Evolutionary conservation across 2,888 invertebrate genomes (phyloP).

Genomic region (Epinotia nisella): DNA sequence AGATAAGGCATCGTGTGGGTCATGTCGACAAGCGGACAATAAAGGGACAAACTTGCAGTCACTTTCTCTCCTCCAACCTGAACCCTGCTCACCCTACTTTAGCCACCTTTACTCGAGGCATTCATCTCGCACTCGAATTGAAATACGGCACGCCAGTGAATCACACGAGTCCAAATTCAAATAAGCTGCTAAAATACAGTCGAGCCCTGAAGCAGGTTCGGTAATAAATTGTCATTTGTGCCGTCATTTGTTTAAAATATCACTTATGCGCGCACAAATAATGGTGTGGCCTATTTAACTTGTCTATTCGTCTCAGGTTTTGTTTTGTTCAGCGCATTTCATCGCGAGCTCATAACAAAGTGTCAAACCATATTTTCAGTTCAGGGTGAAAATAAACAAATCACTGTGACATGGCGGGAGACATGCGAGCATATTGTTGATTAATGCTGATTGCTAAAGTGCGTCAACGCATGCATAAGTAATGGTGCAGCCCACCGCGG

Average conservation of each 20-base stretch:
- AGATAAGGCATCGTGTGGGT: conserved; percentile 75
- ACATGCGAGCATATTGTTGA: conserved; percentile 78
- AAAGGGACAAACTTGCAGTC: conserved; percentile 53
- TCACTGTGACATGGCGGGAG: conserved; percentile 69
- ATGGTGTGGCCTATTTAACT: conserved; percentile 60
- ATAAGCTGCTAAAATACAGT: conserved; percentile 44
- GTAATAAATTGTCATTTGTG: conserved; percentile 43
- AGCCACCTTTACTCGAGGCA: conserved; percentile 31
- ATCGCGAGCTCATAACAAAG: conserved; percentile 56
- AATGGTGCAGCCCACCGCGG: conserved; percentile 76
- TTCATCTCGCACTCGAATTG: conserved; percentile 35
- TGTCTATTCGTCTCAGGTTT: conserved; percentile 60
- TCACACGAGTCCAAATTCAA: conserved; percentile 44
- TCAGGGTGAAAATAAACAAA: conserved; percentile 76
- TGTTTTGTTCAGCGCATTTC: conserved; percentile 59
- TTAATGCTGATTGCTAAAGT: conserved; percentile 84
- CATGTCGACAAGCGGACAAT: conserved; percentile 69
- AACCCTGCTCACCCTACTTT: conserved; percentile 42
- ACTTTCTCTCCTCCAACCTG: conserved; percentile 47
- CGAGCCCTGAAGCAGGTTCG: conserved; percentile 32
- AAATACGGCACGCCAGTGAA: conserved; percentile 41
- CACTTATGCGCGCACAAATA: conserved; percentile 44
- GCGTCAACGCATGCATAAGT: conserved; percentile 82
- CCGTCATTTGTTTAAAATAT: conserved; percentile 45
- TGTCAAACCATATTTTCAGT: conserved; percentile 71